phyloP scores from a whole-genome alignment of 2,888 invertebrate genomes.

The Standfussiana lucernea region DNA sequence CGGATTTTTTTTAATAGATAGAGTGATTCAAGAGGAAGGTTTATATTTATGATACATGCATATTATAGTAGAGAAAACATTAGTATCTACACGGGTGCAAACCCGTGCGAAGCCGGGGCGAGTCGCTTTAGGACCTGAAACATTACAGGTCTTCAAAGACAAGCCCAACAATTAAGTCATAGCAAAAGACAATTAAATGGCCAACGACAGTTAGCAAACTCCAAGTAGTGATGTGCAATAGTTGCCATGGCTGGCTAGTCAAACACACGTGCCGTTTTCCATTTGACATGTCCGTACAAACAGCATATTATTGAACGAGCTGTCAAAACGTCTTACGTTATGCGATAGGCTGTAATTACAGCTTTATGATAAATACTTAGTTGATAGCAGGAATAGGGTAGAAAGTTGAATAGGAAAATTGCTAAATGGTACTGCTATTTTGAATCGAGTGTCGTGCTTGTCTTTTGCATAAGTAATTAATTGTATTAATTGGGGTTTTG shows the following conservation, averaged over 20 bases:
- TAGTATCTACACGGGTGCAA: too few species aligned
- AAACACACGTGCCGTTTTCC: constrained; percentile 56
- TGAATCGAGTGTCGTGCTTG: constrained; percentile 40
- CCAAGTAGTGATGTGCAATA: constrained; percentile 45
- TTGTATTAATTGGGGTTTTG: constrained; percentile 34
- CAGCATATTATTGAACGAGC: constrained; percentile 56
- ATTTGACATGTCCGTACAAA: constrained; percentile 47
- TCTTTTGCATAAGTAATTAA: constrained; percentile 37
- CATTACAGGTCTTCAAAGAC: constrained; percentile 42
- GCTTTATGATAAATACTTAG: constrained; percentile 52
- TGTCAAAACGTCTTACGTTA: constrained; percentile 66
- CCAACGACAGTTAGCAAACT: constrained; percentile 41
- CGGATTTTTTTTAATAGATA: too few species aligned
- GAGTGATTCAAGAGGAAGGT: too few species aligned
- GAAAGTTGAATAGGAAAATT: constrained; percentile 57
- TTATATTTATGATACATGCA: too few species aligned
- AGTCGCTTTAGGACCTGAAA: too few species aligned
- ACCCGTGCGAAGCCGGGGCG: too few species aligned
- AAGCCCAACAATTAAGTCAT: constrained; percentile 52
- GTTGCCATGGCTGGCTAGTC: constrained; percentile 20
- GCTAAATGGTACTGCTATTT: constrained; percentile 40
- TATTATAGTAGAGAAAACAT: too few species aligned
- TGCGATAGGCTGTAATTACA: constrained; percentile 62
- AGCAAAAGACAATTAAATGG: constrained; percentile 57
- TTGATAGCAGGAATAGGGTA: constrained; percentile 56